Evolutionary conservation across 1,140 invertebrate genomes (phyloP).

Genomic region (Drosophila carrolli): DNA sequence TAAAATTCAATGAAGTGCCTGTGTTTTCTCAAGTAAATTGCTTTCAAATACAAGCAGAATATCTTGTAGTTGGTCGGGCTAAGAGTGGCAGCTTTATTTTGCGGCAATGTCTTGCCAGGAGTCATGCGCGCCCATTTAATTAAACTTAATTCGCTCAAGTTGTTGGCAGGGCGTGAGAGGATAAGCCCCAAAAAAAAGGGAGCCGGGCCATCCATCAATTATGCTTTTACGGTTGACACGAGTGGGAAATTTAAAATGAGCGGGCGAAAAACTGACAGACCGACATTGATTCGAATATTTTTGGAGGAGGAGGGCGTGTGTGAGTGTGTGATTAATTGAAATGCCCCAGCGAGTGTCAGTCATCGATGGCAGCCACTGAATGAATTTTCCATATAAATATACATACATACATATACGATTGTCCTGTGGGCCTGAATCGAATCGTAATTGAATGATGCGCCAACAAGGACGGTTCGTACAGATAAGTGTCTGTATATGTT

Average conservation of each 20-base stretch:
- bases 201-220: conserved; percentile 48
- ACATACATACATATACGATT: too few relatives aligned
- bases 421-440: conserved; percentile 47
- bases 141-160: conserved; percentile 66
- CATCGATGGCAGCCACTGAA: conserved; percentile 53
- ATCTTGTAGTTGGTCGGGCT: conserved; percentile 14
- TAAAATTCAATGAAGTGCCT: conserved; percentile 80
- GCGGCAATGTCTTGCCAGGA: conserved; percentile 36
- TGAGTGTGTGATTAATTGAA: conserved; percentile 65
- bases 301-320: neutral
- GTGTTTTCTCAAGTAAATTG: conserved; percentile 76
- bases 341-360: conserved; percentile 57
- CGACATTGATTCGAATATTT: conserved; percentile 48
- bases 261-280: conserved; percentile 17
- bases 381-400: conserved; percentile 47
- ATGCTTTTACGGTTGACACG: conserved; percentile 50
- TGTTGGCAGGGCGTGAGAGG: conserved; percentile 12
- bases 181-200: neutral
- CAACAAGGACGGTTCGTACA: neutral
- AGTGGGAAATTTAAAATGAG: conserved; percentile 50
- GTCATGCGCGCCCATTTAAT: conserved; percentile 68
- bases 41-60: conserved; percentile 64
- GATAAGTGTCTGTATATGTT: neutral
- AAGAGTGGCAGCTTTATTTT: conserved; percentile 23
- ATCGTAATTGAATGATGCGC: conserved; percentile 67